Base-by-base conservation (phyloP, 1,140 invertebrate genomes). In the Drosophila mayri region DNA sequence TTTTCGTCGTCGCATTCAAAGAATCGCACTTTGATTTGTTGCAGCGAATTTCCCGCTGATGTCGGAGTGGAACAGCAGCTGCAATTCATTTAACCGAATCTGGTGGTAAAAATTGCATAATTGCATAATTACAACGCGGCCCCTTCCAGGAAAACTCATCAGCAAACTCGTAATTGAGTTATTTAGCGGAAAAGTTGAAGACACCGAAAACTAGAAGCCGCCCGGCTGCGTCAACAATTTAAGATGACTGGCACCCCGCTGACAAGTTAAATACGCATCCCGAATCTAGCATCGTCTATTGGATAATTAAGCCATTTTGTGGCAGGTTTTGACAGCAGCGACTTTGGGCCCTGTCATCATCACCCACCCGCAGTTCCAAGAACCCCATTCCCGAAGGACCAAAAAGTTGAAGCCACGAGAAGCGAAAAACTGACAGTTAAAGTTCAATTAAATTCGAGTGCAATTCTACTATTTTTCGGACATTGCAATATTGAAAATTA, bases 281-380 rank as follows among this genome's bases (percentile, higher is more conserved):
- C 22, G 38, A 61, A 81, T 72, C 80, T 73, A 79, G 65, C 47
- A 0, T 11, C 86, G 78, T 85, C 81, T 90, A 90, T 90, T 90
- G 71, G 85, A 90, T 90, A 90, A 90, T 90, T 90, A 90, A 90
- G 86, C 85, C 85, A 90, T 79, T 90, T 90, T 84, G 81, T 80
- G 81, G 79, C 86, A 90, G 85, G 71, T 90, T 55, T 90, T 90
- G 85, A 90, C 85, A 90, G 85, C 60, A 65, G 66, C 62, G 76
- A 85, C 81, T 90, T 90, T 67, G 78, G 81, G 65, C n/a, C 76
- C 82, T 90, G 85, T 90, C 85, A 90, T 55, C 38, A 14, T 6
- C 18, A n/a, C 18, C 41, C 41, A 11, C 5, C 18, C n/a, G 14
- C 20, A 2, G 28, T 37, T 47, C 62, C 54, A 57, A 58, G 57